Evolutionary conservation across 2,797 vertebrate species (phyloP).

Genomic region (Cyprinodon diabolis): DNA sequence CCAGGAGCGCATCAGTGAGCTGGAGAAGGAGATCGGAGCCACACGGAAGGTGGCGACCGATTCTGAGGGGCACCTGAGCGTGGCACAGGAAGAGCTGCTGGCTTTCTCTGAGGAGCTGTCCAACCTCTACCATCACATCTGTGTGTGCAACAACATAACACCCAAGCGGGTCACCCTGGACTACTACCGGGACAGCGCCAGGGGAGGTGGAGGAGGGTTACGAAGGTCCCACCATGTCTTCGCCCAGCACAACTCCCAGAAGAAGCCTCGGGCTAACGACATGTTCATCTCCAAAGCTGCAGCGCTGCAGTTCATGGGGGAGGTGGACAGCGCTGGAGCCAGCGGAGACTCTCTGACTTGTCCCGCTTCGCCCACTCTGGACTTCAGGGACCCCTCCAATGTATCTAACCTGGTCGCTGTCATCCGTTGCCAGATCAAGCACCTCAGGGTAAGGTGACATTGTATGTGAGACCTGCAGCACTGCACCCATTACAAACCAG

Average conservation of each 20-base stretch:
- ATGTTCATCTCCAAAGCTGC: conserved; percentile 77
- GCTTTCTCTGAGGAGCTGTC: conserved; percentile 88
- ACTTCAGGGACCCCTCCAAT: conserved; percentile 85
- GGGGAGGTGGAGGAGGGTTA: conserved; percentile 50
- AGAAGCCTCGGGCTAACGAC: conserved; percentile 78
- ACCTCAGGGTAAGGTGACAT: conserved; percentile 80
- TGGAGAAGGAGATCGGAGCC: conserved; percentile 85
- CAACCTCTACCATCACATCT: conserved; percentile 88
- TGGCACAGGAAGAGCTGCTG: conserved; percentile 87
- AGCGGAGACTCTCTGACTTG: conserved; percentile 74
- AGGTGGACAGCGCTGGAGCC: conserved; percentile 70
- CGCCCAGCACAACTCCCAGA: conserved; percentile 61
- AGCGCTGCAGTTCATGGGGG: conserved; percentile 70
- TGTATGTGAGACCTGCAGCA: neutral
- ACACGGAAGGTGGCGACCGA: conserved; percentile 81
- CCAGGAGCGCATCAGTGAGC: conserved; percentile 81
- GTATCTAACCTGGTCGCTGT: conserved; percentile 83
- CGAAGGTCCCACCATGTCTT: conserved; percentile 60
- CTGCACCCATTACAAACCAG: neutral
- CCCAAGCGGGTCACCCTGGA: conserved; percentile 87
- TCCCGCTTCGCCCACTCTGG: conserved; percentile 83
- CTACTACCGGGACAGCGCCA: conserved; percentile 81
- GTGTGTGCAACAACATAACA: conserved; percentile 86
- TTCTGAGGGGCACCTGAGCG: conserved; percentile 82
- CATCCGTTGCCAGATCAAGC: conserved; percentile 87